Conservation (phyloP, 2,797 vertebrate genomes). For the Crotalus adamanteus region DNA sequence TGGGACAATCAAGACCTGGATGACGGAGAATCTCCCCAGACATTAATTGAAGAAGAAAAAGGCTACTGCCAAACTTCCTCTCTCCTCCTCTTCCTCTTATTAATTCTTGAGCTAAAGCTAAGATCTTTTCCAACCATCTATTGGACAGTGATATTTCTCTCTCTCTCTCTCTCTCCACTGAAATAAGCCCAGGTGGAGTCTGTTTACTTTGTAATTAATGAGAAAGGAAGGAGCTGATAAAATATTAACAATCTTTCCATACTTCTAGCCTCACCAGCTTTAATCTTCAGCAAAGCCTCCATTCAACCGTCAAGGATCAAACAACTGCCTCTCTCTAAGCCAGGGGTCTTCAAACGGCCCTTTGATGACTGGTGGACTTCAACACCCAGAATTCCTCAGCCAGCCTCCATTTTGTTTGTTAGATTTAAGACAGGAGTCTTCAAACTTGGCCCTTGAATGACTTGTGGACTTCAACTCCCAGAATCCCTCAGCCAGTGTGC, state of each 20-base stretch:
- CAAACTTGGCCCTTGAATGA: too few species aligned
- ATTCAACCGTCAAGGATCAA: not conserved
- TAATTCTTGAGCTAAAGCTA: not conserved
- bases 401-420: too few species aligned
- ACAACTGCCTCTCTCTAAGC: not conserved
- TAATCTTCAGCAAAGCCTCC: slow-evolving; percentile 15
- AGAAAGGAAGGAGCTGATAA: slow-evolving; percentile 40
- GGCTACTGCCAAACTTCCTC: fast-evolving
- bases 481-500: too few species aligned
- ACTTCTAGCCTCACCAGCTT: slow-evolving; percentile 10
- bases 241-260: slow-evolving; percentile 40
- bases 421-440: too few species aligned
- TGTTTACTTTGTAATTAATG: slow-evolving; percentile 40
- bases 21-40: too few species aligned
- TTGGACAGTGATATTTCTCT: slow-evolving; percentile 13
- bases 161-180: not conserved
- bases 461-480: too few species aligned
- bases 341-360: too few species aligned
- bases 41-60: not conserved
- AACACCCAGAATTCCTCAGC: too few species aligned
- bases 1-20: too few species aligned
- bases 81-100: not conserved
- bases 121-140: not conserved
- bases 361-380: too few species aligned
- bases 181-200: slow-evolving; percentile 37